Evolutionary conservation across 2,888 invertebrate genomes (phyloP), one percentile per base, ranked within the genome.

Genomic region (Pherbina coryleti): DNA sequence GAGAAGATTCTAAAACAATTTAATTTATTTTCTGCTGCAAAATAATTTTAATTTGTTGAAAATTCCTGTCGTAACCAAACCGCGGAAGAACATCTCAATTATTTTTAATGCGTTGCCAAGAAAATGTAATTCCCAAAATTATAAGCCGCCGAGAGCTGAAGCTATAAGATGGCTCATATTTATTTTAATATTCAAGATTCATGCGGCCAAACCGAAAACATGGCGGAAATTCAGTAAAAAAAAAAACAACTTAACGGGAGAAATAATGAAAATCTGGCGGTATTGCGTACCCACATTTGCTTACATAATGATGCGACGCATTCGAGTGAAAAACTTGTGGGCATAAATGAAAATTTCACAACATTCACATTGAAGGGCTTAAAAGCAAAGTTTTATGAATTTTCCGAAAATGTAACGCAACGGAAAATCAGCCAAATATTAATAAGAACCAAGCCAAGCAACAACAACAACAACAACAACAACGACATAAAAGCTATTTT

Each of bases 41-140:
- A 44, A 44, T 7, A 44, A 14, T 44, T 14, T 44, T 11, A 44
- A 44, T 44, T 44, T 44, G 19, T 55, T 19, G 19, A 55, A 22
- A 22, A 55, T 19, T 60, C 3, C 25, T 14, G 25, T 2, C 8
- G 8, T 25, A 60, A 14, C 25, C 57, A 31, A 64, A 28, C 34
- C 64, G 31, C 64, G 28, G 31, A 28, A 64, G 64, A 64, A 31
- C 28, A n/a, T n/a, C 64, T 64, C 64, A 64, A 64, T 64, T 64
- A 64, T 64, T 64, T 64, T 64, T 64, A 64, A 64, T 64, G n/a
- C 53, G 70, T 70, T 69, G 51, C 51, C 69, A 70, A 28, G 53
- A 67, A 44, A 67, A 64, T 34, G 31, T 62, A 70, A 70, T 70
- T 31, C 31, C 70, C 17, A 25, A 22, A 49, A 69, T 64, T 55